These are phyloP conservation scores for Syncerus caffer DNA, from an alignment of 2,797 vertebrate genomes.

Conservation along the genomic window DNA sequence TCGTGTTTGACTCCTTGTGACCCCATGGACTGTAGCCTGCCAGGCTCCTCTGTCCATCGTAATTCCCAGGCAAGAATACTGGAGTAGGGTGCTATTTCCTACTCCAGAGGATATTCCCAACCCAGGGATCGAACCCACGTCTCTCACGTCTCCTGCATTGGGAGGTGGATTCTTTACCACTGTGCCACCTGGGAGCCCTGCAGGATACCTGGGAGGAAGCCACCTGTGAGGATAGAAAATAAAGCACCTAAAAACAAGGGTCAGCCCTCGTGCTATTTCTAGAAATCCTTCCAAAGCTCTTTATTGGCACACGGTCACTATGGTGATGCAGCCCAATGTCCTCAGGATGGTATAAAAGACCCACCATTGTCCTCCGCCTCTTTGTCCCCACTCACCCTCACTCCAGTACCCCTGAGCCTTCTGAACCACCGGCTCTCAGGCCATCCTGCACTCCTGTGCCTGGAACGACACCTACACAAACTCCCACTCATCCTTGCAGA, in stretches of 20 bases:
- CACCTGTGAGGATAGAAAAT: background rate
- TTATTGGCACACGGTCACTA: background rate
- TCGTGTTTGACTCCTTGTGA: background rate
- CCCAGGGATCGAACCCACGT: background rate
- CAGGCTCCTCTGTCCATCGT: background rate
- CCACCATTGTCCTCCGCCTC: background rate
- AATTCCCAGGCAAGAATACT: background rate
- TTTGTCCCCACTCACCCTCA: background rate
- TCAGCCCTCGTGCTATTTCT: background rate
- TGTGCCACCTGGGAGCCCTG: background rate
- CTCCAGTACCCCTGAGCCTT: background rate
- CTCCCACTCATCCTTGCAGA: background rate
- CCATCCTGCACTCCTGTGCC: background rate
- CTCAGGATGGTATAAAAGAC: background rate
- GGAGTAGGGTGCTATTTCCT: background rate
- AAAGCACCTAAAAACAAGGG: background rate
- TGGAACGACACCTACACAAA: accelerated
- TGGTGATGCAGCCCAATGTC: background rate
- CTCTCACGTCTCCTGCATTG: background rate
- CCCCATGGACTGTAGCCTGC: background rate
- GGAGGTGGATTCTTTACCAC: background rate
- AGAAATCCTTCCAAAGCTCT: background rate
- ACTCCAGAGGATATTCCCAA: background rate
- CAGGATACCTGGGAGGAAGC: background rate
- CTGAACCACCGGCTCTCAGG: background rate